Percentiles rank a stretch among this genome's conserved stretches.
Evolutionary conservation across 1,140 invertebrate species (phyloP).

Genomic region (Conus ventricosus): DNA sequence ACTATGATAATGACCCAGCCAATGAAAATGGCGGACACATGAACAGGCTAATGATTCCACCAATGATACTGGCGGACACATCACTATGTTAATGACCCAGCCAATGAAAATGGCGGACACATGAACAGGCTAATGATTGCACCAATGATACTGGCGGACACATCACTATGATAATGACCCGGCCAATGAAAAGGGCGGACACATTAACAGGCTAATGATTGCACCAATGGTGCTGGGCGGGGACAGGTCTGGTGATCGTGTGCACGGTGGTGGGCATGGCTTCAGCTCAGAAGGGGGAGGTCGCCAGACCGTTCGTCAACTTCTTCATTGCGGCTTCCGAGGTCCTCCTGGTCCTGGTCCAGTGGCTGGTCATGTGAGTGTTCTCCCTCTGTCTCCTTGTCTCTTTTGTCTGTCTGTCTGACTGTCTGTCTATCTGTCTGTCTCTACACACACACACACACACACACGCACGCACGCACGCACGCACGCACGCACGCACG

Average conservation of each 20-base stretch:
- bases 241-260: conserved; percentile 43
- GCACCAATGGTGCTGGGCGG: too few relatives aligned
- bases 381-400: neutral
- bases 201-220: too few relatives aligned
- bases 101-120: too few relatives aligned
- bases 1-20: neutral
- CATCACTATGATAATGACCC: conserved; percentile 9
- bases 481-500: too few relatives aligned
- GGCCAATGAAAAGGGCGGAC: neutral
- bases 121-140: too few relatives aligned
- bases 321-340: conserved; percentile 52
- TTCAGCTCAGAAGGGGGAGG: conserved; percentile 88
- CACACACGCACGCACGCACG: too few relatives aligned
- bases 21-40: too few relatives aligned
- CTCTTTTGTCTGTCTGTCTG: neutral
- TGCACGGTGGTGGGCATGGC: conserved; percentile 75
- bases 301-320: conserved; percentile 47
- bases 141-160: too few relatives aligned
- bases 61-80: neutral
- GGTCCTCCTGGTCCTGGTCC: conserved; percentile 50
- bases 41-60: neutral
- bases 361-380: conserved; percentile 51
- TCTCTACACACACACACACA: too few relatives aligned
- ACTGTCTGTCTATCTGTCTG: neutral
- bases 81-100: neutral